phyloP scores from a whole-genome alignment of 2,888 invertebrate genomes.

The Athripsodes cinereus region DNA sequence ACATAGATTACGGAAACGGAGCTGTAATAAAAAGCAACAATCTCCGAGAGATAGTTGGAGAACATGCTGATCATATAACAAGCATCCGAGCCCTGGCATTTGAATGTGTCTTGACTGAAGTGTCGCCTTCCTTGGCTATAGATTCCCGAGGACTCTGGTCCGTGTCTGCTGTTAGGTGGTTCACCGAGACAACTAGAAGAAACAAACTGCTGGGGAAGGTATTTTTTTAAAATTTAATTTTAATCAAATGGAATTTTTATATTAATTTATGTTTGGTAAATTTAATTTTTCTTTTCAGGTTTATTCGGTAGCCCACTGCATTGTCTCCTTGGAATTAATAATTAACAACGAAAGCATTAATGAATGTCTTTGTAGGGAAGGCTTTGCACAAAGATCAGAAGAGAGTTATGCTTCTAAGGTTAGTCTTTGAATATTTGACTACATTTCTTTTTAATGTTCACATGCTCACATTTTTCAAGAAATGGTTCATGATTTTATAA shows the following conservation, averaged over 20 bases:
- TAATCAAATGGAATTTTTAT: neutral
- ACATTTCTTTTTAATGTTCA: too few relatives aligned
- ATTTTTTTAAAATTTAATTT: conserved; percentile 3
- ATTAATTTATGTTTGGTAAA: neutral
- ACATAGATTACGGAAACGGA: conserved; percentile 72
- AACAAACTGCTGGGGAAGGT: conserved; percentile 47
- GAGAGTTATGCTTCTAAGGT: conserved; percentile 76
- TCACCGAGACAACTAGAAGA: conserved; percentile 37
- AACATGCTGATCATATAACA: conserved; percentile 28
- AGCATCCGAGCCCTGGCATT: conserved; percentile 56
- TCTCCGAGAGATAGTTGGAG: conserved; percentile 38
- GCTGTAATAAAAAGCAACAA: conserved; percentile 42
- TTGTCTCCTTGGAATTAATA: conserved; percentile 62
- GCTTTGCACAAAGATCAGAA: conserved; percentile 60
- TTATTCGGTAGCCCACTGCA: conserved; percentile 74
- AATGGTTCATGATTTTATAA: too few relatives aligned
- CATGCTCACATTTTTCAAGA: too few relatives aligned
- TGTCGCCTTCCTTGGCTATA: conserved; percentile 60
- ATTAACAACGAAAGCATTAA: conserved; percentile 51
- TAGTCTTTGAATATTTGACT: conserved; percentile 22
- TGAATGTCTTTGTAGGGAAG: conserved; percentile 54
- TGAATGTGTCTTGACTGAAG: conserved; percentile 63
- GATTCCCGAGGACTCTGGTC: conserved; percentile 60
- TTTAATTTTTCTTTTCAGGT: conserved; percentile 33
- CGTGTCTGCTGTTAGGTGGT: conserved; percentile 43